Base-by-base conservation (phyloP, 2,113 vertebrate species). In the Xiphorhynchus elegans region DNA sequence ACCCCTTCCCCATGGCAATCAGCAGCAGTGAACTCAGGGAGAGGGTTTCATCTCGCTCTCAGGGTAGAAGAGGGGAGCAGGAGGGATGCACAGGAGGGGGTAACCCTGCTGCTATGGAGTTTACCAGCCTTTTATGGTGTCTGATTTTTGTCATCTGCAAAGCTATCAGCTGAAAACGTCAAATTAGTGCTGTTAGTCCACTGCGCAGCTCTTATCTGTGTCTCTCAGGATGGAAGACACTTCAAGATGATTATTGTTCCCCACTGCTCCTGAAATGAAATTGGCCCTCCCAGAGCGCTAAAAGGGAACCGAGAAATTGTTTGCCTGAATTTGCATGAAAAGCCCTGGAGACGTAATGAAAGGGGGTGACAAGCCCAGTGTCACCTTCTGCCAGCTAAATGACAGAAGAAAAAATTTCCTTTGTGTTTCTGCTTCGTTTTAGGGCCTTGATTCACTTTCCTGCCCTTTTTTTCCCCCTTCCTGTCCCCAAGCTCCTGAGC, bases 261-360 rank as follows among this genome's bases (percentile, higher is more conserved):
- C 93, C 73, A 89, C 50, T 70, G 96, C 94, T 98, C 95, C 94
- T 92, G 95, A 95, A 97, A 97, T 96, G 97, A 95, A 98, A 93
- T 94, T 53, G 28, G 91, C 88, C 92, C 95, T 96, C 97, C 94
- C 62, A 96, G 97, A 89, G 96, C 6, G 88, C 94, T 96, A 91
- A 92, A 94, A 95, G 93, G 90, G 94, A 96, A 70, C 89, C 11
- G 47, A 94, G 96, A 98, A 97, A 97, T 96, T 96, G 95, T 97
- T 96, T 97, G 90, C 20, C 84, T 96, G 82, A 80, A 97, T 98
- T 97, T 97, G 96, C 96, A 97, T 97, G 91, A 97, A 97, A 97
- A 95, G 90, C 96, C 92, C 91, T 76, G 84, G 91, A 90, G 89
- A 97, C 12, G 8, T 90, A 95, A 83, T 97, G 95, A 96, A 95